Percentiles rank a stretch among this genome's conserved stretches.
Evolutionary conservation across 1,140 invertebrate genomes (phyloP).

Genomic region (Aphaenogaster rudis): DNA sequence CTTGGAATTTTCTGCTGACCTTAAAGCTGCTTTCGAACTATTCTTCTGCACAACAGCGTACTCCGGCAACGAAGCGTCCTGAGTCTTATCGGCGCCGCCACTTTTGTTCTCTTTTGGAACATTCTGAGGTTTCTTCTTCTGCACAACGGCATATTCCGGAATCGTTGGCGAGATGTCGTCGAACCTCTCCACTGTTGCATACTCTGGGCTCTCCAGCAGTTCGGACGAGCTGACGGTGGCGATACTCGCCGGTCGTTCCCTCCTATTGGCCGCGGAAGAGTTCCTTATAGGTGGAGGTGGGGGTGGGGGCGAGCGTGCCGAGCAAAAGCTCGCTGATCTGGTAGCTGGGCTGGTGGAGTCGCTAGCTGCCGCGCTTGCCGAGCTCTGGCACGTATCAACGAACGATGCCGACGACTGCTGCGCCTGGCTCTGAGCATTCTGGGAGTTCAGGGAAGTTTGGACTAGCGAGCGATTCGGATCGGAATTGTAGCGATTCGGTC

Average conservation of each 20-base stretch:
- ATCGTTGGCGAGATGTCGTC: slow-evolving; percentile 81
- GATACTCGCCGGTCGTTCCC: slow-evolving; percentile 80
- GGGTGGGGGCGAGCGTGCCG: slow-evolving; percentile 81
- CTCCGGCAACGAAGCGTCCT: slow-evolving; percentile 78
- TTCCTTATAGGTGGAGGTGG: slow-evolving; percentile 82
- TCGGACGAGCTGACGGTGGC: slow-evolving; percentile 76
- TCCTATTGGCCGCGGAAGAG: slow-evolving; percentile 76
- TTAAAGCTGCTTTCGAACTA: slow-evolving; percentile 28
- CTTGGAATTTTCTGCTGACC: neutral
- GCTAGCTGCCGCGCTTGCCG: slow-evolving; percentile 43
- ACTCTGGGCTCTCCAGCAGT: slow-evolving; percentile 80
- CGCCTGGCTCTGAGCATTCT: slow-evolving; percentile 75
- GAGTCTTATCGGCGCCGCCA: slow-evolving; percentile 43
- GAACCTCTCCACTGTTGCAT: slow-evolving; percentile 83
- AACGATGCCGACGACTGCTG: slow-evolving; percentile 52
- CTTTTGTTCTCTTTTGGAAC: slow-evolving; percentile 39
- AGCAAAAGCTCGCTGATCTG: slow-evolving; percentile 84
- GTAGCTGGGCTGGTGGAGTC: slow-evolving; percentile 77
- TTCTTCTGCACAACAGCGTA: slow-evolving; percentile 85
- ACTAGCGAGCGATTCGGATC: slow-evolving; percentile 88
- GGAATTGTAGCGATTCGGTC: slow-evolving; percentile 89
- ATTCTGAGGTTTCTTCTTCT: slow-evolving; percentile 76
- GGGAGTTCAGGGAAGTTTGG: slow-evolving; percentile 81
- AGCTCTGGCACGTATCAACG: slow-evolving; percentile 21
- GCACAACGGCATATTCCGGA: slow-evolving; percentile 84